phyloP scores from a whole-genome alignment of 2,113 vertebrate genomes.

The Vidua chalybeata region DNA sequence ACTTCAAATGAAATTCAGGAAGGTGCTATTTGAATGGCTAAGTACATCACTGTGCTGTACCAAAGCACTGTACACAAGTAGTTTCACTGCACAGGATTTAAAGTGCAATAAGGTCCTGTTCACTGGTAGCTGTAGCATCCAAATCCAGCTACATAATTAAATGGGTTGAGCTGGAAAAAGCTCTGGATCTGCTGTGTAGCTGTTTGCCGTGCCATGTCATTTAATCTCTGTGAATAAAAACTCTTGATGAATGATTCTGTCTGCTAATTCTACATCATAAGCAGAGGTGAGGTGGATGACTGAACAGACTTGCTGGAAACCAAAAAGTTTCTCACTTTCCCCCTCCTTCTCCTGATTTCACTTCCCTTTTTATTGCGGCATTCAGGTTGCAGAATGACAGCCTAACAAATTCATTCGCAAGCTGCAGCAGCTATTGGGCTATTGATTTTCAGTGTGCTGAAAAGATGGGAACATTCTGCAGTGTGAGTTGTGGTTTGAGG shows the following conservation, averaged over 20 bases:
- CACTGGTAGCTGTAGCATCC: background rate
- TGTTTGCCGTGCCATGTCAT: background rate
- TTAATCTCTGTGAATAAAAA: conserved; percentile 1
- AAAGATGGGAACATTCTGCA: conserved; percentile 54
- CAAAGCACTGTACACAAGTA: background rate
- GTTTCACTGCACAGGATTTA: background rate
- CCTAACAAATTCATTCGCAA: conserved; percentile 41
- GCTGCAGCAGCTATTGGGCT: conserved; percentile 48
- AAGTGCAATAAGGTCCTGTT: background rate
- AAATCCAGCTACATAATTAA: background rate
- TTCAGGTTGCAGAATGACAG: conserved; percentile 45
- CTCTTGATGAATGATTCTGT: background rate
- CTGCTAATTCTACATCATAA: background rate
- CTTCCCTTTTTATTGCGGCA: conserved; percentile 22
- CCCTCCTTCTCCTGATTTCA: background rate
- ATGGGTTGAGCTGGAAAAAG: background rate
- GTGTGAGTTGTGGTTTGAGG: conserved; percentile 32
- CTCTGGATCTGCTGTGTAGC: background rate
- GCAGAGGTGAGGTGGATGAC: background rate
- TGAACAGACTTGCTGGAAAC: conserved; percentile 20
- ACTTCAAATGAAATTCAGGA: background rate
- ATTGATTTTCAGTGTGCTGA: conserved; percentile 64
- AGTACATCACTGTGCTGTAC: background rate
- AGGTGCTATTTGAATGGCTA: background rate
- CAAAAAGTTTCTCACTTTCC: background rate